Base-by-base conservation (phyloP, 2,888 invertebrate species). In the Calliphora vomitoria region DNA sequence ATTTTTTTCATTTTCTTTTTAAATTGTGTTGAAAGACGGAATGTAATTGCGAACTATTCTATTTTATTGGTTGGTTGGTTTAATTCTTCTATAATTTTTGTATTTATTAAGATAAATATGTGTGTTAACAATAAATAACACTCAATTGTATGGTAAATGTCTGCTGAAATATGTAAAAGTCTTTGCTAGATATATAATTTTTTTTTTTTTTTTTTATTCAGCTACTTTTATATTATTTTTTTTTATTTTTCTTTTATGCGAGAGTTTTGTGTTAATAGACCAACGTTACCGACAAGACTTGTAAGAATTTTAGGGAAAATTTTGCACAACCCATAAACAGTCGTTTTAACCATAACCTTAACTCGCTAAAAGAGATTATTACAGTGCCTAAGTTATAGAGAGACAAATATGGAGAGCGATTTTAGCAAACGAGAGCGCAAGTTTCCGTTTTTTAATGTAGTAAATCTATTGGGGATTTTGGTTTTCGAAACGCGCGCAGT, bases 281-380 rank as follows among this genome's bases (percentile, higher is more conserved):
- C 87, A 87, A 87, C 85, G 87, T 85, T 85, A 75, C 85, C 82
- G 87, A 87, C 79, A 82, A 79, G 82, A 87, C 87, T 87, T 87
- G 79, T 64, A 58, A 58, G 69, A 85, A 53, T 75, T 82, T 79
- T 85, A 53, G 69, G 64, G 64, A 87, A 82, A 69, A 50, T 64
- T 82, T 87, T 85, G 25, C 64, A 87, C 85, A 79, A 87, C 44
- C 85, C 75, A 64, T 74, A 58, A 69, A 55, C 60, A n/a, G 25
- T 75, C 44, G 53, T 76, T 72, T 66, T 58, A 76, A 50, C 58
- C 76, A 81, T 78, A 86, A 85, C 81, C 71, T 76, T 69, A 82
- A 85, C 76, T 41, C 71, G 20, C 25, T 44, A 80, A 60, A 60
- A 64, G 53, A 85, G 60, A 53, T 68, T 62, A 74, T 68, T 71